A percentile compares a stretch with the other conserved stretches of the same genome.
Evolutionary conservation across 2,888 invertebrate genomes (phyloP).

Genomic region (Gortyna flavago): DNA sequence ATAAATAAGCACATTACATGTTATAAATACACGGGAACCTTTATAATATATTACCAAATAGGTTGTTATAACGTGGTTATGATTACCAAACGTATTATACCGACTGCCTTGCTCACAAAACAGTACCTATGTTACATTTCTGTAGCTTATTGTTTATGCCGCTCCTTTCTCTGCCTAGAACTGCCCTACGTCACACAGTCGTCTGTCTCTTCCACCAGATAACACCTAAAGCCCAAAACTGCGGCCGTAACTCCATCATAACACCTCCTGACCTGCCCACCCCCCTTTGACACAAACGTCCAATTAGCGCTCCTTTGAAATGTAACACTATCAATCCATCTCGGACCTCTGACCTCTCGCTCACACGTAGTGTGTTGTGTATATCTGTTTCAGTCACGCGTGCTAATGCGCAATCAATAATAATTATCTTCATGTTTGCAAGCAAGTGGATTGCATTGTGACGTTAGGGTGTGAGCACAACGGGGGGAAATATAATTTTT

Average conservation of each 20-base stretch:
- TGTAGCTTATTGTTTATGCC: too few relatives aligned
- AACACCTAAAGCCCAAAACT: neutral
- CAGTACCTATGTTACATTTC: too few relatives aligned
- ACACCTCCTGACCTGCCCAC: constrained; percentile 24
- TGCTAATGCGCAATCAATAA: constrained; percentile 89
- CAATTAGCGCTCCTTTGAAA: constrained; percentile 82
- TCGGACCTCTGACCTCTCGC: constrained; percentile 61
- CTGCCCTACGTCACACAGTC: neutral
- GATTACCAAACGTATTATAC: too few relatives aligned
- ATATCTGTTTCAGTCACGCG: constrained; percentile 67
- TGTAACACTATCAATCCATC: constrained; percentile 76
- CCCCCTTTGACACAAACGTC: constrained; percentile 61
- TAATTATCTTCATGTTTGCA: constrained; percentile 88
- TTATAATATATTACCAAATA: too few relatives aligned
- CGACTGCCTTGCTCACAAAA: neutral
- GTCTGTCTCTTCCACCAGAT: neutral
- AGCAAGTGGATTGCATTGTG: constrained; percentile 85
- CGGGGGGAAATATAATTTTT: constrained; percentile 15
- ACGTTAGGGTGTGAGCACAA: constrained; percentile 59
- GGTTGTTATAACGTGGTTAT: too few relatives aligned
- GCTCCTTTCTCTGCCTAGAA: neutral
- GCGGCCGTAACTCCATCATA: neutral
- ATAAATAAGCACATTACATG: too few relatives aligned
- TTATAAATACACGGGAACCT: neutral
- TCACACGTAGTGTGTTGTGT: constrained; percentile 25